Evolutionary conservation across 2,888 invertebrate species (phyloP).

Genomic region (Ormyrus nitidulus): DNA sequence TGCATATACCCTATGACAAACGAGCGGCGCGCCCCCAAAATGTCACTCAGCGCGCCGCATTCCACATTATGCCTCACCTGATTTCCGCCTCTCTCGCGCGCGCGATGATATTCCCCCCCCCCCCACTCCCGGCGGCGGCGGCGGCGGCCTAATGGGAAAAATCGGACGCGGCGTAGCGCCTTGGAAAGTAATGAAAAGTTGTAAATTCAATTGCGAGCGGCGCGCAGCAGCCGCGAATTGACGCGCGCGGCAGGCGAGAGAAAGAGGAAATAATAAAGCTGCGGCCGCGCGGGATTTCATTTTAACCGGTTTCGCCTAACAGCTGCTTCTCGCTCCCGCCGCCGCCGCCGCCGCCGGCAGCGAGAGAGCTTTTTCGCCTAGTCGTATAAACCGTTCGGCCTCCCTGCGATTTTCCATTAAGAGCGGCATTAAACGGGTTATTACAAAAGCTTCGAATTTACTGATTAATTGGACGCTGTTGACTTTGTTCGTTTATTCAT

Average conservation of each 20-base stretch:
- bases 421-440: too few relatives aligned
- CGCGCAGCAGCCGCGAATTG: constrained; percentile 10
- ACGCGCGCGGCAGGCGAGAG: constrained; percentile 19
- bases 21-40: constrained; percentile 73
- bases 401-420: too few relatives aligned
- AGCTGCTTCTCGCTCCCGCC: constrained; percentile 5
- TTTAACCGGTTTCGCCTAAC: constrained; percentile 54
- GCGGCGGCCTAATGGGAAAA: constrained; percentile 15
- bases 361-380: too few relatives aligned
- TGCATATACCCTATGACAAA: constrained; percentile 66
- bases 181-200: constrained; percentile 22
- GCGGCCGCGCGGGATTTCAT: constrained; percentile 45
- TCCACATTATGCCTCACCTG: constrained; percentile 67
- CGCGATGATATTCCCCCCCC: neutral
- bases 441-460: too few relatives aligned
- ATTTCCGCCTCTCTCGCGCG: constrained; percentile 43
- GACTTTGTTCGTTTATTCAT: too few relatives aligned
- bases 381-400: too few relatives aligned
- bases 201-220: constrained; percentile 40
- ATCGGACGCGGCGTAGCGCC: neutral
- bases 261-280: constrained; percentile 49
- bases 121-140: neutral
- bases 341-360: too few relatives aligned
- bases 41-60: constrained; percentile 71
- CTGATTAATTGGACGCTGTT: too few relatives aligned